phyloP scores from a whole-genome alignment of 2,888 invertebrate genomes.

The Candidula unifasciata region DNA sequence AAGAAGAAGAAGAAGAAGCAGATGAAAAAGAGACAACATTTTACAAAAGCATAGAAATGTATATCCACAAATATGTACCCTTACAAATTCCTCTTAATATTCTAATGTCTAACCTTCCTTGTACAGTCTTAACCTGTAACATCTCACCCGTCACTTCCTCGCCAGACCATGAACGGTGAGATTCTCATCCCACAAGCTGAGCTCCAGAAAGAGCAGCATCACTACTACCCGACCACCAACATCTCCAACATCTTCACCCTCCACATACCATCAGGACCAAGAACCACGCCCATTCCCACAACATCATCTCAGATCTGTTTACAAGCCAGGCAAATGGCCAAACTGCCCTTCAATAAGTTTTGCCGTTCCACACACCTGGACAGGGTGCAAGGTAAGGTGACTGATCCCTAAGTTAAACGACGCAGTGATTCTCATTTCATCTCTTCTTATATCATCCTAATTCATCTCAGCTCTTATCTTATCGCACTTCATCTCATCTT shows the following conservation, averaged over 20 bases:
- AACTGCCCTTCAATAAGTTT: background rate
- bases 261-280: background rate
- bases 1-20: too few relatives aligned
- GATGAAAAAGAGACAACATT: too few relatives aligned
- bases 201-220: background rate
- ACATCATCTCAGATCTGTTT: background rate
- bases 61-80: too few relatives aligned
- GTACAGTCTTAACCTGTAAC: too few relatives aligned
- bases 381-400: background rate
- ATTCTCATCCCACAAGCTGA: background rate
- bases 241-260: background rate
- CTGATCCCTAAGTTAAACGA: background rate
- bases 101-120: too few relatives aligned
- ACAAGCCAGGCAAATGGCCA: slow-evolving; percentile 4
- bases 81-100: too few relatives aligned
- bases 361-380: background rate
- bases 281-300: background rate
- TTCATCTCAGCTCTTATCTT: too few relatives aligned
- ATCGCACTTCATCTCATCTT: too few relatives aligned
- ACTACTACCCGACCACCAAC: slow-evolving; percentile 1
- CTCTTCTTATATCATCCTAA: too few relatives aligned
- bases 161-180: background rate
- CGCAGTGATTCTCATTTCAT: too few relatives aligned
- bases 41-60: too few relatives aligned
- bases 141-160: too few relatives aligned